Evolutionary conservation across 1,140 invertebrate species (phyloP).

Genomic region (Pemphigus obesinymphae): DNA sequence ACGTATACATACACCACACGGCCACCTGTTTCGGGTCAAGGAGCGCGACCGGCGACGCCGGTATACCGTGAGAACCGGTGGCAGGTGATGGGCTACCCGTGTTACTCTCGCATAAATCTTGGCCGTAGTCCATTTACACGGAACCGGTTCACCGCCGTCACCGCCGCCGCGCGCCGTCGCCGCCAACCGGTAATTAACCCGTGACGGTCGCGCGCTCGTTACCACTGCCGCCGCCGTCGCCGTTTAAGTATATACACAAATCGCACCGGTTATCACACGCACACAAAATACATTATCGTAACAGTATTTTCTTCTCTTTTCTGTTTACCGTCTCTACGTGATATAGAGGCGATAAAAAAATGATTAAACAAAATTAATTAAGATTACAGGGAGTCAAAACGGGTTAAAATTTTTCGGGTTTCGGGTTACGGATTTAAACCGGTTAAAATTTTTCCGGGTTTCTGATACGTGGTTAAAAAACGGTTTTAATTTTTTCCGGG

Average conservation of each 20-base stretch:
- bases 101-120: slow-evolving; percentile 41
- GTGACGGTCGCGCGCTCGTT: slow-evolving; percentile 31
- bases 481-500: no score
- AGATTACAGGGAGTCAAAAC: no score
- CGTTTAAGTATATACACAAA: background rate
- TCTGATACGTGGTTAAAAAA: no score
- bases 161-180: background rate
- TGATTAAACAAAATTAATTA: no score
- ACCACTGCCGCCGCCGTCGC: background rate
- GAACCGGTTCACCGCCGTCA: background rate
- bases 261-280: background rate
- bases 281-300: background rate
- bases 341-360: no score
- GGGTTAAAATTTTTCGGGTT: no score
- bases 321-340: background rate
- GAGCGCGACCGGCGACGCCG: slow-evolving; percentile 9
- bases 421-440: no score
- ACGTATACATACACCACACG: background rate
- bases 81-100: slow-evolving; percentile 39
- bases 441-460: no score
- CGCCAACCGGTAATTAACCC: slow-evolving; percentile 24
- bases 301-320: background rate
- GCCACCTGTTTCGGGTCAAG: slow-evolving; percentile 38
- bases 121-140: slow-evolving; percentile 18
- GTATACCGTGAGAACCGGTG: slow-evolving; percentile 24